A percentile compares a stretch with the other conserved stretches of the same genome.
Conservation (phyloP, 2,888 invertebrate species). For the Allygus modestus region DNA sequence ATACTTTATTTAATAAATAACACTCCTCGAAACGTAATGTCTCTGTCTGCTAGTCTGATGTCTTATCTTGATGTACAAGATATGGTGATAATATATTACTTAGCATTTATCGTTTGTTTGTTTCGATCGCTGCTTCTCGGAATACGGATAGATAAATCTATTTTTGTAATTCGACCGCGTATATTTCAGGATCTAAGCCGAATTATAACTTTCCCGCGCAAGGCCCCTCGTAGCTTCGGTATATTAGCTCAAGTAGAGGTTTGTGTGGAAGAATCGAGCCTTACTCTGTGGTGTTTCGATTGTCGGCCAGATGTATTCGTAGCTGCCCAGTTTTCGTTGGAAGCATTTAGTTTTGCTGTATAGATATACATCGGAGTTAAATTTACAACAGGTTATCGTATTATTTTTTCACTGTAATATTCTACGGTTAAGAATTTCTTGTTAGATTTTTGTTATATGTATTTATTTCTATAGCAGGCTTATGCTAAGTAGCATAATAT, state of each 20-base stretch:
- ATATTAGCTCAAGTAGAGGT: constrained; percentile 47
- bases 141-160: constrained; percentile 39
- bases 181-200: constrained; percentile 31
- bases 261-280: constrained; percentile 33
- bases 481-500: constrained; percentile 10
- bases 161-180: constrained; percentile 37
- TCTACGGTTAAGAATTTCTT: not conserved
- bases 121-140: constrained; percentile 33
- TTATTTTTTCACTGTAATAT: not conserved
- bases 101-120: constrained; percentile 49
- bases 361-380: not conserved
- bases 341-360: constrained; percentile 9
- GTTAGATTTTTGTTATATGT: constrained; percentile 8
- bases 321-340: constrained; percentile 1
- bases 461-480: not conserved
- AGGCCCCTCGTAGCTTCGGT: constrained; percentile 6
- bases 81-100: constrained; percentile 59
- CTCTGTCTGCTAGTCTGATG: constrained; percentile 55
- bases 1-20: constrained; percentile 47
- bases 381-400: not conserved
- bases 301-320: not conserved
- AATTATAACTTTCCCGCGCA: constrained; percentile 52
- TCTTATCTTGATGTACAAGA: constrained; percentile 56
- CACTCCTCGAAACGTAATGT: constrained; percentile 49
- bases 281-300: constrained; percentile 1